Evolutionary conservation across 2,797 vertebrate genomes (phyloP).

Genomic region (Sebastes elongatus): DNA sequence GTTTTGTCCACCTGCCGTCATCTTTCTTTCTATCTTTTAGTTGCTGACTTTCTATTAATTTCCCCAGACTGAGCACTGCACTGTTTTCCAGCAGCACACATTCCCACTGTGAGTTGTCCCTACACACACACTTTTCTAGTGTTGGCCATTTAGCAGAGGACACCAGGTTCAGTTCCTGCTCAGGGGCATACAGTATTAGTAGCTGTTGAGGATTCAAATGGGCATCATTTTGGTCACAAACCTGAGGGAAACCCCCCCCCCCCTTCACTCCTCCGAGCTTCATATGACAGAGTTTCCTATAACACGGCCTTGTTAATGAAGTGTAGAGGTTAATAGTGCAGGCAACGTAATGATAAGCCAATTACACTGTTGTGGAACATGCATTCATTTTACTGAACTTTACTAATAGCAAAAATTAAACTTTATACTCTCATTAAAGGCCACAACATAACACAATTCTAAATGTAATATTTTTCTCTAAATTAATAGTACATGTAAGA

Average conservation of each 20-base stretch:
- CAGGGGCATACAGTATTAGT: background rate
- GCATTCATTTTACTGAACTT: background rate
- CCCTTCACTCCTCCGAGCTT: background rate
- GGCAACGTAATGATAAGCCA: slow-evolving; percentile 7
- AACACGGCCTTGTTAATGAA: slow-evolving; percentile 14
- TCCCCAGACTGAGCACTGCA: background rate
- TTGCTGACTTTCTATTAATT: background rate
- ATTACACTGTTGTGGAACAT: background rate
- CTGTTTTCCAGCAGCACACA: background rate
- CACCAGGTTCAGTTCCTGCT: background rate
- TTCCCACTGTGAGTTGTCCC: background rate
- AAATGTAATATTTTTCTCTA: background rate
- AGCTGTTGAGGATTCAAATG: background rate
- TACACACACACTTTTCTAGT: background rate
- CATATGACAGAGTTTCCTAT: slow-evolving; percentile 1
- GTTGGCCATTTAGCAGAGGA: background rate
- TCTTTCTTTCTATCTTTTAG: background rate
- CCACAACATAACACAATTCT: background rate
- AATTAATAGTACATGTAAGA: background rate
- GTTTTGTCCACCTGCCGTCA: rapidly evolving
- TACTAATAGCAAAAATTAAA: background rate
- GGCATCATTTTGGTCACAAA: background rate
- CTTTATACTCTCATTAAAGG: slow-evolving; percentile 11
- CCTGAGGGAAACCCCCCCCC: background rate
- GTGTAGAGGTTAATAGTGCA: slow-evolving; percentile 2